Percentiles rank a stretch among this genome's conserved stretches.
These are phyloP conservation scores for Gobiocypris rarus DNA, from an alignment of 2,113 vertebrate species.

Conservation along the genomic window DNA sequence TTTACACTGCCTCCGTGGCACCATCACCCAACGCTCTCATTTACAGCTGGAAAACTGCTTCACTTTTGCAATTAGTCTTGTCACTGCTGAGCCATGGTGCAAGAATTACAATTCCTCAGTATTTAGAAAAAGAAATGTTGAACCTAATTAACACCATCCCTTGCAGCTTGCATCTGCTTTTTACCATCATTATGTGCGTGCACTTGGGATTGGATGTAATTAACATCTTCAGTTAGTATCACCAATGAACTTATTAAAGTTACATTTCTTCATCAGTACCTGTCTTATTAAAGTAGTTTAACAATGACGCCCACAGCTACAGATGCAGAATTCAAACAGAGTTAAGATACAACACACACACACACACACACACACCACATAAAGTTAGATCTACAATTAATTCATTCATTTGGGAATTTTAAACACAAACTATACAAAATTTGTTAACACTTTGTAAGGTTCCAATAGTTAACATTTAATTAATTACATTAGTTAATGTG, in stretches of 20 bases:
- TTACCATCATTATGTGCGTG: constrained; percentile 44
- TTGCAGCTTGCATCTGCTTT: constrained; percentile 28
- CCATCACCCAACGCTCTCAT: constrained; percentile 13
- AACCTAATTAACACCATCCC: constrained; percentile 32
- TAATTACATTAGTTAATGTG: too few relatives aligned
- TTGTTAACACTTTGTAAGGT: too few relatives aligned
- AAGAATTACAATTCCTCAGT: constrained; percentile 17
- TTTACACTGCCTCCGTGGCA: constrained; percentile 17
- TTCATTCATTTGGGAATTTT: background rate
- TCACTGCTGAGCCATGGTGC: constrained; percentile 27
- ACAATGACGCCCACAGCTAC: background rate
- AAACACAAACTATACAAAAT: too few relatives aligned
- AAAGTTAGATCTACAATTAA: background rate
- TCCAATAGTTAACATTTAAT: too few relatives aligned
- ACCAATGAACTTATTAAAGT: constrained; percentile 28
- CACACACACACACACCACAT: background rate
- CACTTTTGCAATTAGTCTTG: constrained; percentile 32
- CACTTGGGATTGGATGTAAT: constrained; percentile 26
- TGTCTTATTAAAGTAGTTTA: constrained; percentile 39
- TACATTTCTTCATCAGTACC: constrained; percentile 54
- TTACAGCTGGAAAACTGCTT: background rate
- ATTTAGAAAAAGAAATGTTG: constrained; percentile 10
- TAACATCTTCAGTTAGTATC: constrained; percentile 27
- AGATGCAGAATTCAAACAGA: background rate
- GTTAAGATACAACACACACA: too few relatives aligned